These are phyloP conservation scores for Smittia aterrima DNA, from an alignment of 2,888 invertebrate genomes.

Conservation along the genomic window DNA sequence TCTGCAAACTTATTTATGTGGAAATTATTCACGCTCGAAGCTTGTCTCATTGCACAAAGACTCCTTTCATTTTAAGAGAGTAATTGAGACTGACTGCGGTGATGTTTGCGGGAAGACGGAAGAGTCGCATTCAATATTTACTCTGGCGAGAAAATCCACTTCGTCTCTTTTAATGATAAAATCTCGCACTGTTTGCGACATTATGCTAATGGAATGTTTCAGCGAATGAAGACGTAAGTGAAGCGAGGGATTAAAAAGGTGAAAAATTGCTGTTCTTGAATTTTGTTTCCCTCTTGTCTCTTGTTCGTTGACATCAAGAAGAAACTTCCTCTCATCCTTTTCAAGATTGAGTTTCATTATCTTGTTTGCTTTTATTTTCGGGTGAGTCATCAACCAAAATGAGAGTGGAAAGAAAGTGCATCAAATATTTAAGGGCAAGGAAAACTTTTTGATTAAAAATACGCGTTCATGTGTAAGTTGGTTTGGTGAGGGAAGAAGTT, in stretches of 20 bases:
- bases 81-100: conserved; percentile 21
- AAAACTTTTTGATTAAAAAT: conserved; percentile 15
- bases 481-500: background rate
- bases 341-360: too few relatives aligned
- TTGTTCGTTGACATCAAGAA: background rate
- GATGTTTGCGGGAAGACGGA: conserved; percentile 9
- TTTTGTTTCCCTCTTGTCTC: background rate
- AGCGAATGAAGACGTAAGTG: conserved; percentile 2
- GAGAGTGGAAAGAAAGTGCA: conserved; percentile 26
- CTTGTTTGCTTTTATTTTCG: background rate
- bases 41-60: background rate
- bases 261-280: background rate
- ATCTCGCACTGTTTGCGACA: background rate
- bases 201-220: background rate
- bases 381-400: conserved; percentile 15
- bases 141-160: background rate
- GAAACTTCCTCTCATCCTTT: background rate
- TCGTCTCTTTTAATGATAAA: conserved; percentile 10
- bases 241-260: conserved; percentile 6
- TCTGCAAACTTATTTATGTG: background rate
- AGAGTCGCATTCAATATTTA: background rate
- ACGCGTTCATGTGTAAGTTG: background rate
- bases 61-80: background rate
- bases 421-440: conserved; percentile 31
- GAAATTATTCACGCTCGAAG: background rate